Evolutionary conservation across 2,888 invertebrate genomes (phyloP), one percentile per base, ranked within the genome.

Genomic region (Cataglyphis albicans): DNA sequence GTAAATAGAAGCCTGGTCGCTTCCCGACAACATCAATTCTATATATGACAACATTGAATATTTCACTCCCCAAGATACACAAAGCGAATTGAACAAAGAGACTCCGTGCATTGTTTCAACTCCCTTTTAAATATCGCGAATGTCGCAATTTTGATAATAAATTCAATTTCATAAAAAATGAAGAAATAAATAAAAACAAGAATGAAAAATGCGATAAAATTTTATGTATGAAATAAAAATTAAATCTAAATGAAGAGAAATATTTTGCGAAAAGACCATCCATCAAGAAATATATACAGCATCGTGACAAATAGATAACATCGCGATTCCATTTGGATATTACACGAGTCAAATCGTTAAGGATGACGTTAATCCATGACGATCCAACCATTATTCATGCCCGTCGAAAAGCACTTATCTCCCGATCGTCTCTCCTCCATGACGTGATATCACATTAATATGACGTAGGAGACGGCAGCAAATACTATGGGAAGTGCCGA

Each of bases 401-500:
- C 44, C 25, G 57, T 78, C 70, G 78, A 70, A 72, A 59, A 70
- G n/a, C 25, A 70, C 18, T 61, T 80, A 70, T 80, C 70, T 52
- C 10, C 21, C 44, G 59, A 70, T 80, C 72, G 35, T 48, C 72
- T 70, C 59, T 35, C 44, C n/a, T 44, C 59, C 12, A 32, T 25
- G 38, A 55, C 68, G 21, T 18, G 68, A 68, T 78, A 21, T 57
- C 57, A 21, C 70, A 78, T 78, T 78, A 59, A 12, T 44, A 35
- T 70, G 65, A 67, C 29, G 44, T 32, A 59, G 32, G 52, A 68
- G 59, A 44, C 68, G 68, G 12, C 59, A n/a, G 7, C 70, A 70
- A 59, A 68, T 80, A 80, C 70, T 80, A 48, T 80, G 44, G 72
- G 78, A 59, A 70, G 72, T 70, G 72, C 61, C 72, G 78, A 80